Percentiles rank a stretch among this genome's conserved stretches.
Evolutionary conservation across 2,888 invertebrate species (phyloP).

Genomic region (Monopis laevigella): DNA sequence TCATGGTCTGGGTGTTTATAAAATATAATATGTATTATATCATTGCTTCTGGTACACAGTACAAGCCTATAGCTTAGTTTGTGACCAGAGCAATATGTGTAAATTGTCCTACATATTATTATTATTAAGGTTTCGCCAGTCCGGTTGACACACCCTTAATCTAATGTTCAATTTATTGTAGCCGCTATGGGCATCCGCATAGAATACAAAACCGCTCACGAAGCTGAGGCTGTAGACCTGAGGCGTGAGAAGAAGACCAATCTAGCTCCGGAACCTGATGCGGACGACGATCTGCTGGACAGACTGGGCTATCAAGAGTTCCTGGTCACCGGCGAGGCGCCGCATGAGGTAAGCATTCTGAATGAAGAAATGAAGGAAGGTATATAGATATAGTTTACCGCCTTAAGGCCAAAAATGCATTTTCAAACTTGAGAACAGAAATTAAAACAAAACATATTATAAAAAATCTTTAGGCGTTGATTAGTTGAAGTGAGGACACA

Average conservation of each 20-base stretch:
- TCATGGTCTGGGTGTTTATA: too few species aligned
- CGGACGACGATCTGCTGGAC: slow-evolving; percentile 10
- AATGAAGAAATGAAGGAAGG: neutral
- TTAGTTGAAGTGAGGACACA: too few species aligned
- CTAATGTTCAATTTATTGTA: slow-evolving; percentile 16
- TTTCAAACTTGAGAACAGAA: too few species aligned
- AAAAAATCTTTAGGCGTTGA: too few species aligned
- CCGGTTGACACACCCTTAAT: neutral
- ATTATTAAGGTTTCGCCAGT: neutral
- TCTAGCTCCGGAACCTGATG: slow-evolving; percentile 33
- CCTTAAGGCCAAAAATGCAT: neutral
- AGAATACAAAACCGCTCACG: slow-evolving; percentile 84
- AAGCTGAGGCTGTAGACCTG: slow-evolving; percentile 85
- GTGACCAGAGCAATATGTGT: too few species aligned
- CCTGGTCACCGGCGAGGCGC: slow-evolving; percentile 11
- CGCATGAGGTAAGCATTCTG: slow-evolving; percentile 11
- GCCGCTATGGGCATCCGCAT: slow-evolving; percentile 73
- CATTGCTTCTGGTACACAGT: too few species aligned
- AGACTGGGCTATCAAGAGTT: slow-evolving; percentile 8
- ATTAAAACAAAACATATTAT: too few species aligned
- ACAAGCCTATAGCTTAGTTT: too few species aligned
- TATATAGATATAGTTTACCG: neutral
- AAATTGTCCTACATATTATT: too few species aligned
- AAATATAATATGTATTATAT: too few species aligned
- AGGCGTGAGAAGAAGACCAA: slow-evolving; percentile 39